A percentile compares a stretch with the other conserved stretches of the same genome.
phyloP scores from a whole-genome alignment of 35 echinoderm and acorn worm species.

The Antedon bifida region DNA sequence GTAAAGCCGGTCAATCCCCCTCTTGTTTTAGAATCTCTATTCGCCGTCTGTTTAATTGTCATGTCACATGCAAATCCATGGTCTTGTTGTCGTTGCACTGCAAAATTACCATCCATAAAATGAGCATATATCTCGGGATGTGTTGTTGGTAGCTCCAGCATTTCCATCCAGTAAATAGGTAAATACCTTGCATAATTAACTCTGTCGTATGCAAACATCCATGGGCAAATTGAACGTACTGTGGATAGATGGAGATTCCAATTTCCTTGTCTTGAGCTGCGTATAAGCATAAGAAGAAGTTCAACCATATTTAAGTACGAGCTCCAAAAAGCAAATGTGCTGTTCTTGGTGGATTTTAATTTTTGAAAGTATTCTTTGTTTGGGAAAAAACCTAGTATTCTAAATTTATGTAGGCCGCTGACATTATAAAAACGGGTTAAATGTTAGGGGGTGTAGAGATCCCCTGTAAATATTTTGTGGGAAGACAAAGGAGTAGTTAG shows the following conservation, averaged over 20 bases:
- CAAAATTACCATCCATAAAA: conserved; percentile 36
- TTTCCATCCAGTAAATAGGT: conserved; percentile 57
- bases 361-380: conserved; percentile 7
- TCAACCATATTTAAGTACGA: conserved; percentile 48
- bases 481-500: no score
- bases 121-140: conserved; percentile 15
- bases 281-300: conserved; percentile 10
- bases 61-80: conserved; percentile 24
- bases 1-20: conserved; percentile 24
- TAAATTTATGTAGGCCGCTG: no score
- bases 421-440: no score
- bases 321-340: conserved; percentile 29
- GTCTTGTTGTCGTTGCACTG: conserved; percentile 36
- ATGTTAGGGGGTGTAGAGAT: no score
- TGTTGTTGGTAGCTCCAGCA: conserved; percentile 32
- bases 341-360: neutral
- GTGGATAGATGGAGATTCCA: conserved; percentile 46
- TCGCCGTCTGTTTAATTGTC: conserved; percentile 8
- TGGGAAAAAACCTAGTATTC: neutral
- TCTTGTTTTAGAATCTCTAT: no score
- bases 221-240: conserved; percentile 18
- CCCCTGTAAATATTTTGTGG: no score
- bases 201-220: conserved; percentile 42
- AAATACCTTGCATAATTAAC: conserved; percentile 44
- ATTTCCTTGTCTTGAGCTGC: conserved; percentile 32